Evolutionary conservation across 1,140 invertebrate species (phyloP).

Genomic region (Drosophila pectinifera): DNA sequence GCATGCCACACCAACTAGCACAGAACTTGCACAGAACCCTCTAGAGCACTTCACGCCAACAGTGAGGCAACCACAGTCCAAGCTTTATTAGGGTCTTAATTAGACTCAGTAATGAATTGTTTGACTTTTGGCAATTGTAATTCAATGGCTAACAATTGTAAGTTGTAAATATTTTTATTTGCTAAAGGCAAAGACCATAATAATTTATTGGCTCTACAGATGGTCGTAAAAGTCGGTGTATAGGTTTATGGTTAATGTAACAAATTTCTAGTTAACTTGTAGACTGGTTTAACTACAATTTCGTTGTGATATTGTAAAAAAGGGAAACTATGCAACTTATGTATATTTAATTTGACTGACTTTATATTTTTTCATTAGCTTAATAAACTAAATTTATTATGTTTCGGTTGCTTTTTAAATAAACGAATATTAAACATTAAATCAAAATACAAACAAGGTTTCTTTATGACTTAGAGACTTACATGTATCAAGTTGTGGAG

Average conservation of each 20-base stretch:
- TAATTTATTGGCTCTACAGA: not conserved
- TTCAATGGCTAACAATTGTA: conserved; percentile 1
- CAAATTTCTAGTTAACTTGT: not conserved
- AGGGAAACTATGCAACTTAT: no score
- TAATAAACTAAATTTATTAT: no score
- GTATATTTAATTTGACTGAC: no score
- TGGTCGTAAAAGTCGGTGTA: not conserved
- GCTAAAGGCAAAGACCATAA: not conserved
- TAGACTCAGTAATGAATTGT: not conserved
- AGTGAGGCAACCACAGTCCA: not conserved
- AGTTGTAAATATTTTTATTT: not conserved
- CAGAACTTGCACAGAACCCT: conserved; percentile 22
- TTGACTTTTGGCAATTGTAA: not conserved
- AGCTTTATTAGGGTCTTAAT: not conserved
- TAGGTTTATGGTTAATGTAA: not conserved
- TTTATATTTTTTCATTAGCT: no score
- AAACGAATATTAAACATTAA: no score
- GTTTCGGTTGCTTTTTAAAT: no score
- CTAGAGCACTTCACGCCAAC: conserved; percentile 12
- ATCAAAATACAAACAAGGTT: no score
- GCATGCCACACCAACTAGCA: conserved; percentile 35
- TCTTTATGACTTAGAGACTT: no score
- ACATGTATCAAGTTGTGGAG: no score
- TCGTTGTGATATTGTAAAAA: not conserved
- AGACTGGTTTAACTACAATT: not conserved